phyloP scores from a whole-genome alignment of 2,888 invertebrate genomes.

The Ganaspis brasiliensis region DNA sequence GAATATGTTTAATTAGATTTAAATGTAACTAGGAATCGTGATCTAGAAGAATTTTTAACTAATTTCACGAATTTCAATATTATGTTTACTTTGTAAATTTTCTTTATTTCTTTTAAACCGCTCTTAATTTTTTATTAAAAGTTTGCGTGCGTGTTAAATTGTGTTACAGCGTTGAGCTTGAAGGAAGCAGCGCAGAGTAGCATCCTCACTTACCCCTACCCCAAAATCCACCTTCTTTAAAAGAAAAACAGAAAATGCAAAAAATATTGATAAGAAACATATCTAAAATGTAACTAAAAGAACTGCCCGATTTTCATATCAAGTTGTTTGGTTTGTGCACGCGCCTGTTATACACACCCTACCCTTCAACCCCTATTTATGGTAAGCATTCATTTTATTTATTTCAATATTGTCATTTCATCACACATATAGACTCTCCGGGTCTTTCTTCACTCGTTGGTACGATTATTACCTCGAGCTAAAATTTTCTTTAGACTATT shows the following conservation, averaged over 20 bases:
- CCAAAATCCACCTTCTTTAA: constrained; percentile 56
- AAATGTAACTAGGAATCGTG: too few species aligned
- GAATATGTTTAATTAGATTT: too few species aligned
- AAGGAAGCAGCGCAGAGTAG: constrained; percentile 81
- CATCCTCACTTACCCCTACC: constrained; percentile 67
- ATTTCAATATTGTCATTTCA: constrained; percentile 70
- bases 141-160: constrained; percentile 80
- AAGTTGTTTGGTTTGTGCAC: constrained; percentile 81
- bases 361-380: constrained; percentile 80
- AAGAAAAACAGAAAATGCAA: constrained; percentile 53
- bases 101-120: neutral
- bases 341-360: constrained; percentile 81
- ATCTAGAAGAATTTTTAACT: too few species aligned
- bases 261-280: constrained; percentile 53
- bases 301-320: constrained; percentile 80
- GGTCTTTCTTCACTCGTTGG: neutral
- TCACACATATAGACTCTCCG: constrained; percentile 17
- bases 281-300: constrained; percentile 72
- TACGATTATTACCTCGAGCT: too few species aligned
- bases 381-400: constrained; percentile 81
- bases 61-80: too few species aligned
- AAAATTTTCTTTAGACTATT: too few species aligned
- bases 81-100: neutral
- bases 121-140: constrained; percentile 68
- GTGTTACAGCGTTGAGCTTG: constrained; percentile 81